These are phyloP conservation scores for Andrena fulva DNA, from an alignment of 2,888 invertebrate genomes.

Conservation along the genomic window DNA sequence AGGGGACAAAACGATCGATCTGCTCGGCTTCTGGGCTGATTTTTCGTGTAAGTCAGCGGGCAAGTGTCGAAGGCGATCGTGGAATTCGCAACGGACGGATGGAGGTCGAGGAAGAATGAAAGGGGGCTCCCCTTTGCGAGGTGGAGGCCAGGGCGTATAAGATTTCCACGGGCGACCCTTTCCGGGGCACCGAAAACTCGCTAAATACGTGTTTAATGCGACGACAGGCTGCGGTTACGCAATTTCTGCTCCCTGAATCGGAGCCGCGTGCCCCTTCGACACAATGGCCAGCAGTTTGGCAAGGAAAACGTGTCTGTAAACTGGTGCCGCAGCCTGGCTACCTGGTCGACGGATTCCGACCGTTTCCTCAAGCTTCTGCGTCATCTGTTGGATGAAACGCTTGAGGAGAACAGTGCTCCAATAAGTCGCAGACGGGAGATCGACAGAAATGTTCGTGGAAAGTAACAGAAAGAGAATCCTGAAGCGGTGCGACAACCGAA, in stretches of 20 bases:
- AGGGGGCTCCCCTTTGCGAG: constrained; percentile 25
- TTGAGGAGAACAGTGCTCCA: not conserved
- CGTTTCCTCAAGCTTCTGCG: not conserved
- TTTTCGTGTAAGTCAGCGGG: constrained; percentile 67
- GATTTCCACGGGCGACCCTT: constrained; percentile 75
- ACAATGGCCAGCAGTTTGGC: constrained; percentile 26
- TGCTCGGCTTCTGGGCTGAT: constrained; percentile 11
- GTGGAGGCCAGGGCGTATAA: constrained; percentile 48
- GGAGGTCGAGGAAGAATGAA: constrained; percentile 35
- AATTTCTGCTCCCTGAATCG: constrained; percentile 54
- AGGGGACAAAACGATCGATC: constrained; percentile 37
- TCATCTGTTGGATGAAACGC: not conserved
- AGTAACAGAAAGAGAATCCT: not conserved
- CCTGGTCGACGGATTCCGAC: not conserved
- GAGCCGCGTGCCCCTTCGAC: constrained; percentile 4
- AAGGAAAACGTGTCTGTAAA: not conserved
- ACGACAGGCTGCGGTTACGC: constrained; percentile 71
- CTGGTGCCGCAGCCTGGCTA: constrained; percentile 1
- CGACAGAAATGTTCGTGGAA: too few species aligned
- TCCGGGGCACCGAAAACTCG: constrained; percentile 65
- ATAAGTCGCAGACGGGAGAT: not conserved
- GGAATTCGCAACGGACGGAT: constrained; percentile 70
- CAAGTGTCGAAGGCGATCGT: constrained; percentile 70
- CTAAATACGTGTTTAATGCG: constrained; percentile 80
- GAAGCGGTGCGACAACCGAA: not conserved